Percentiles rank a stretch among this genome's conserved stretches.
Conservation (phyloP, 2,113 vertebrate species). For the Amphiprion percula region DNA sequence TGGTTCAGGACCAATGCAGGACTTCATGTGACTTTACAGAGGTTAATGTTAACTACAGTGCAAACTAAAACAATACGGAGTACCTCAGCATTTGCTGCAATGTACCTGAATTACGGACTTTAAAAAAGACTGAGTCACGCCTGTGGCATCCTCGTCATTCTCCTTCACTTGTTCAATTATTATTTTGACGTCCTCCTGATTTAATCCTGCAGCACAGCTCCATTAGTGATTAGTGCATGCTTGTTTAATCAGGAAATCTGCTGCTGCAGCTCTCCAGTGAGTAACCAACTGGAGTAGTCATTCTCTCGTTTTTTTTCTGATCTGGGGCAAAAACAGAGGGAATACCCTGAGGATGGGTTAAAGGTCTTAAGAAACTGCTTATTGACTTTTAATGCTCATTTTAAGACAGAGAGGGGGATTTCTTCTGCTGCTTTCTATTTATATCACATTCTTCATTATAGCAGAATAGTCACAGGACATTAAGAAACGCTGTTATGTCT, state of each 20-base stretch:
- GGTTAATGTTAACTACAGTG: neutral
- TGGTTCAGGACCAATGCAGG: neutral
- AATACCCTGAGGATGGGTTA: slow-evolving; percentile 72
- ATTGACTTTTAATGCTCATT: slow-evolving; percentile 73
- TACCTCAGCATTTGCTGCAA: neutral
- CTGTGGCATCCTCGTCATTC: slow-evolving; percentile 44
- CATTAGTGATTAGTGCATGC: slow-evolving; percentile 73
- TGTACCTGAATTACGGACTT: slow-evolving; percentile 15
- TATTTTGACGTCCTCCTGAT: slow-evolving; percentile 58
- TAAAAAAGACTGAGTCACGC: slow-evolving; percentile 27
- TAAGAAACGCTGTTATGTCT: slow-evolving; percentile 29
- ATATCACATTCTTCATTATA: slow-evolving; percentile 55
- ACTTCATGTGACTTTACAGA: neutral
- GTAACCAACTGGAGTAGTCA: slow-evolving; percentile 66
- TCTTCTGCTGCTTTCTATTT: slow-evolving; percentile 62
- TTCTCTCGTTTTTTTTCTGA: slow-evolving; percentile 56
- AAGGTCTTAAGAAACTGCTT: slow-evolving; percentile 69
- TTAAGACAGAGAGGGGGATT: slow-evolving; percentile 41
- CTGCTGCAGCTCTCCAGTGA: slow-evolving; percentile 65
- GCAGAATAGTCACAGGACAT: slow-evolving; percentile 40
- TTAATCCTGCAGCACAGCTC: slow-evolving; percentile 63
- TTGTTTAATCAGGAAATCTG: slow-evolving; percentile 78
- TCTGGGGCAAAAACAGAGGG: slow-evolving; percentile 64
- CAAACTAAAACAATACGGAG: neutral
- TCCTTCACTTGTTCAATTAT: slow-evolving; percentile 50